These are phyloP conservation scores for Drosophila tripunctata DNA, from an alignment of 2,888 invertebrate genomes.

Conservation along the genomic window DNA sequence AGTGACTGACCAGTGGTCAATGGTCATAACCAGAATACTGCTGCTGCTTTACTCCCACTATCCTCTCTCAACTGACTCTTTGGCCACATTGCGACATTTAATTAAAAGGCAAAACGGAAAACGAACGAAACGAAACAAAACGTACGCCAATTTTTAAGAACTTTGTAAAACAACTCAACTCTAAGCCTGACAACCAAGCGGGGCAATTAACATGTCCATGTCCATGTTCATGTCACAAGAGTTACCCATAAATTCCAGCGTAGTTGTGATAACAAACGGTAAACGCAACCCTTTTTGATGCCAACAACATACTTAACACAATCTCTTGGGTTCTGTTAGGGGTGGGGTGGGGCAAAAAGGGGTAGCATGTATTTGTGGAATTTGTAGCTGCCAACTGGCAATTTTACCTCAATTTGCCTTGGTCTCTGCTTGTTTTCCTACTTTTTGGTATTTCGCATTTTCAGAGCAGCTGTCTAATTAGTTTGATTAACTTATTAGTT, in stretches of 20 bases:
- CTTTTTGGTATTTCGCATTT: constrained; percentile 24
- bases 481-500: constrained; percentile 77
- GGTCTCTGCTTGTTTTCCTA: background rate
- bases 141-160: constrained; percentile 74
- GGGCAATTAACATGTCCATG: constrained; percentile 78
- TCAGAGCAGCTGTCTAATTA: constrained; percentile 53
- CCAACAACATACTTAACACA: constrained; percentile 70
- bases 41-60: background rate
- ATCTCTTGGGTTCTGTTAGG: background rate
- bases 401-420: constrained; percentile 29
- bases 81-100: constrained; percentile 62
- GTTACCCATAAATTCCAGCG: constrained; percentile 71
- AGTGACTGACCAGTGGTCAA: constrained; percentile 70
- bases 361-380: constrained; percentile 54
- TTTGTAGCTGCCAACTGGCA: constrained; percentile 59
- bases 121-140: constrained; percentile 62
- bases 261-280: constrained; percentile 36
- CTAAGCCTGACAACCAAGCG: constrained; percentile 53
- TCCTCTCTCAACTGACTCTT: background rate
- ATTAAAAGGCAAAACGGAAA: constrained; percentile 72
- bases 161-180: constrained; percentile 70
- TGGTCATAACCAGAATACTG: constrained; percentile 59
- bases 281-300: constrained; percentile 62
- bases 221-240: constrained; percentile 77
- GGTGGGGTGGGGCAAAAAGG: background rate